These are phyloP conservation scores for Tinamus guttatus DNA, from an alignment of 2,113 vertebrate species.

Conservation along the genomic window DNA sequence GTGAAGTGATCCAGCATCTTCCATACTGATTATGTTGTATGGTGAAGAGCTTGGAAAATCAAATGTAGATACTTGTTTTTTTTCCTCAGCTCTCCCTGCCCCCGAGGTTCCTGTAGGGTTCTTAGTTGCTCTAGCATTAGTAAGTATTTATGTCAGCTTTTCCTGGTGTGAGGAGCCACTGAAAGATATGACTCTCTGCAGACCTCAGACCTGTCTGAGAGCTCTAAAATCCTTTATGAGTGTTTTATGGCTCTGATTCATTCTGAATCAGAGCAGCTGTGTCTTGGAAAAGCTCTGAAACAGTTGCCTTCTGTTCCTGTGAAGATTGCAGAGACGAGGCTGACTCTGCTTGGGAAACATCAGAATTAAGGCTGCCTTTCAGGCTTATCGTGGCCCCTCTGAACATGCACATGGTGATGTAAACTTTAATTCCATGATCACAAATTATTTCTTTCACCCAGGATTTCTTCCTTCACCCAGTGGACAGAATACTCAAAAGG, in stretches of 20 bases:
- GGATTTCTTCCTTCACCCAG: background rate
- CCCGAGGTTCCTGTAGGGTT: rapidly evolving
- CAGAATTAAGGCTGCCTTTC: background rate
- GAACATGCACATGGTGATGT: background rate
- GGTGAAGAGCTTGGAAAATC: background rate
- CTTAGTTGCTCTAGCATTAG: background rate
- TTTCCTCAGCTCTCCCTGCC: background rate
- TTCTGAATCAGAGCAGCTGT: slow-evolving; percentile 42
- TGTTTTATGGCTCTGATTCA: slow-evolving; percentile 32
- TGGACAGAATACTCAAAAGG: background rate
- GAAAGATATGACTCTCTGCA: rapidly evolving
- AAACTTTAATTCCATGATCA: background rate
- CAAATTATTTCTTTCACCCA: background rate
- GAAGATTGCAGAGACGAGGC: slow-evolving; percentile 5
- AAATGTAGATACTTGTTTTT: rapidly evolving
- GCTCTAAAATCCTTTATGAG: background rate
- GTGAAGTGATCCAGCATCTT: background rate
- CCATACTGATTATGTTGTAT: background rate
- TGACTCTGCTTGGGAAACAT: background rate
- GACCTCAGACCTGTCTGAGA: background rate
- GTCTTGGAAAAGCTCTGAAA: background rate
- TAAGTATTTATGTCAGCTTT: background rate
- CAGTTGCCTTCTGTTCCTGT: background rate
- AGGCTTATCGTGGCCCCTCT: background rate
- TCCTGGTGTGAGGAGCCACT: rapidly evolving